Conservation (phyloP, 2,888 invertebrate species). For the Phrixothrix hirtus region DNA sequence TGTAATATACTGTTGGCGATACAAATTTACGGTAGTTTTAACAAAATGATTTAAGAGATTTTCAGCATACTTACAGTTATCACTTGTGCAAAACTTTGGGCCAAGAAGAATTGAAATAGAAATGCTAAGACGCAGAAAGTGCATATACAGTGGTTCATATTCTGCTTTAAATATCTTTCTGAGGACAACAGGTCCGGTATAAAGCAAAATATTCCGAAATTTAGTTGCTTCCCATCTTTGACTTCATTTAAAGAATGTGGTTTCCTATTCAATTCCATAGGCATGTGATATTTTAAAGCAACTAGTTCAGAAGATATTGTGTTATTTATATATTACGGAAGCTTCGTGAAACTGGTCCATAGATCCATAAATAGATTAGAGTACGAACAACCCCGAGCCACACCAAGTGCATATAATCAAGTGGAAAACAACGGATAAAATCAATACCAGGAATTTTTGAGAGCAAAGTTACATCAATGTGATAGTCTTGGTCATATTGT, state of each 20-base stretch:
- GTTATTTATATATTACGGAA: conserved; percentile 2
- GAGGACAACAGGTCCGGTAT: conserved; percentile 22
- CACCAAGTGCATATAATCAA: conserved; percentile 9
- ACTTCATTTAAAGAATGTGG: neutral
- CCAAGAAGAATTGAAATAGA: conserved; percentile 4
- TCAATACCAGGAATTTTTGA: neutral
- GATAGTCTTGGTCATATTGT: conserved; percentile 4
- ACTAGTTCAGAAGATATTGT: neutral
- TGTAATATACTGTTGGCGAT: conserved; percentile 4
- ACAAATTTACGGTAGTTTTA: neutral
- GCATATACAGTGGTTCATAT: neutral
- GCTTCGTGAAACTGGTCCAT: conserved; percentile 2
- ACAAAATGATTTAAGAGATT: conserved; percentile 2
- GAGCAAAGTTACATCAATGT: neutral
- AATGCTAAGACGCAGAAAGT: conserved; percentile 3
- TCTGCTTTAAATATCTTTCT: conserved; percentile 7
- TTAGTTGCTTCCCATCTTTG: conserved; percentile 6
- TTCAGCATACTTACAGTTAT: neutral
- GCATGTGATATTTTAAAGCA: neutral
- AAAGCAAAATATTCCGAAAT: conserved; percentile 22
- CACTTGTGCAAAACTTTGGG: too few species aligned
- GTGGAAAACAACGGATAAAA: conserved; percentile 5
- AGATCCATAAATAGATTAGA: conserved; percentile 6
- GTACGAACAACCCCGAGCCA: conserved; percentile 9
- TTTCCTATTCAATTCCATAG: too few species aligned